phyloP scores from a whole-genome alignment of 2,888 invertebrate genomes.

The Drosophila peninsularis region DNA sequence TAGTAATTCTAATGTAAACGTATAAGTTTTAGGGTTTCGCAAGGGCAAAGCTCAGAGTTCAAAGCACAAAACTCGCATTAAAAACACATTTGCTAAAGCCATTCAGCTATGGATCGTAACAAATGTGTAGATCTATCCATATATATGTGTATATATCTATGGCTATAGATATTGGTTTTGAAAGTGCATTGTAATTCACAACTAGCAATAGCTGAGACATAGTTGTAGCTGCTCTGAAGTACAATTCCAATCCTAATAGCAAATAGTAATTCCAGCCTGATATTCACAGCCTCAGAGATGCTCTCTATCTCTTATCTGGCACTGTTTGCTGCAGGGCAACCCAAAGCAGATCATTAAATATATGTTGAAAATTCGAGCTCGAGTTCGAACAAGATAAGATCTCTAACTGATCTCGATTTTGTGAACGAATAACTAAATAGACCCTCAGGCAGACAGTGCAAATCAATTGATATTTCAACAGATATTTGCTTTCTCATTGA shows the following conservation, averaged over 20 bases:
- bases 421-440: too few species aligned
- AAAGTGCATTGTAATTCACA: background rate
- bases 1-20: background rate
- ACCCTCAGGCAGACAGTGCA: background rate
- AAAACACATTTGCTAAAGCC: slow-evolving; percentile 8
- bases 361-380: background rate
- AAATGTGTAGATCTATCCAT: background rate
- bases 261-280: background rate
- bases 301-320: background rate
- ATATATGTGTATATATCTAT: background rate
- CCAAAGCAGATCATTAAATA: background rate
- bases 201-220: background rate
- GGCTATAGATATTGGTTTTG: background rate
- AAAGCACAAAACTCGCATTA: background rate
- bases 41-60: background rate
- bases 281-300: too few species aligned
- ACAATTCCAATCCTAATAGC: background rate
- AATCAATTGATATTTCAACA: background rate
- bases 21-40: too few species aligned
- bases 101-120: slow-evolving; percentile 1
- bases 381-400: too few species aligned
- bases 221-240: background rate
- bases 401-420: too few species aligned
- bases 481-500: background rate
- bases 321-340: background rate